Conservation (phyloP, 1,140 invertebrate genomes). For the Maconellicoccus hirsutus region DNA sequence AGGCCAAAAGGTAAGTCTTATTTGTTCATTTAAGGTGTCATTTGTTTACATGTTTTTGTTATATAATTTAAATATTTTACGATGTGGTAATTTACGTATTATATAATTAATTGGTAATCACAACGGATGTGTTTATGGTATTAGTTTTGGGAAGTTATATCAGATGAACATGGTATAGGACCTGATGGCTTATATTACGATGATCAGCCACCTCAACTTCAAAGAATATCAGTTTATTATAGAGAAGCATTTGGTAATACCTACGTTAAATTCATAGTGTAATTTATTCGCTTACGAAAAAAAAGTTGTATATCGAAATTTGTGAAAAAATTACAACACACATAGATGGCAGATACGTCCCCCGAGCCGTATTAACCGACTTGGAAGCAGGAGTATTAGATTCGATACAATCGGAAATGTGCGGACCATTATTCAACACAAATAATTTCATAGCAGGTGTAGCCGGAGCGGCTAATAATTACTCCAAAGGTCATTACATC, state of each 20-base stretch:
- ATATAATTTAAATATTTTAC: no score
- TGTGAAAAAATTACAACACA: no score
- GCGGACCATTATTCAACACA: slow-evolving; percentile 45
- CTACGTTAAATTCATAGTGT: no score
- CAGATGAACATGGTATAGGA: slow-evolving; percentile 79
- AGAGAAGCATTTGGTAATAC: slow-evolving; percentile 40
- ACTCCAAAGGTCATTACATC: slow-evolving; percentile 45
- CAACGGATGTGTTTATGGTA: slow-evolving; percentile 21
- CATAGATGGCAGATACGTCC: slow-evolving; percentile 43
- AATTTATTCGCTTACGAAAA: no score
- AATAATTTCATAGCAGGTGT: slow-evolving; percentile 47
- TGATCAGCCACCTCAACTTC: slow-evolving; percentile 42
- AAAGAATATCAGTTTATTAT: slow-evolving; percentile 49
- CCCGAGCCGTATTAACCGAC: slow-evolving; percentile 45
- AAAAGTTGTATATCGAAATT: no score
- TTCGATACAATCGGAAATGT: slow-evolving; percentile 43
- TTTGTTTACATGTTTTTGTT: no score
- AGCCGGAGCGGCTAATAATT: slow-evolving; percentile 38
- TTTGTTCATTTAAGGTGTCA: no score
- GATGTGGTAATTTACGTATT: no score
- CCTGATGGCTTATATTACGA: slow-evolving; percentile 69
- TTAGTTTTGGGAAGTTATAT: slow-evolving; percentile 81
- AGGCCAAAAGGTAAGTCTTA: background rate
- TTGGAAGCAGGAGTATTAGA: slow-evolving; percentile 50
- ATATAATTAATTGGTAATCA: no score